These are phyloP conservation scores for Phymanthus crucifer DNA, from an alignment of 92 coral and sea anemone genomes.

Conservation along the genomic window DNA sequence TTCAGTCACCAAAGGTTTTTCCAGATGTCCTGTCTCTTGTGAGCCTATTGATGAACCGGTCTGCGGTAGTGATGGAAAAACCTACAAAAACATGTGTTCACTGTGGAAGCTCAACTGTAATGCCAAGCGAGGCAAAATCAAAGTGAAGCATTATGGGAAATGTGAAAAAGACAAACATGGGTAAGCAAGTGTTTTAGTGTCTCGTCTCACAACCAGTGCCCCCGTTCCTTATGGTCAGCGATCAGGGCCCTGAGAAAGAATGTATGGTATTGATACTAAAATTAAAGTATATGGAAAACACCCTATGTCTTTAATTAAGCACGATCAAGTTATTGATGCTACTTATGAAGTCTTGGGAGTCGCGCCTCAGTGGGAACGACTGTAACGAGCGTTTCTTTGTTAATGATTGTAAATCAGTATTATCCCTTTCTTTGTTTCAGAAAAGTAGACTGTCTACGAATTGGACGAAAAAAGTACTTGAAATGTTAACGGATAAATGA, in stretches of 20 bases:
- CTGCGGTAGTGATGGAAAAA: conserved; percentile 29
- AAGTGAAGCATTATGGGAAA: conserved; percentile 29
- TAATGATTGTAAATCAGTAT: neutral
- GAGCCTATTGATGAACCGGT: conserved; percentile 27
- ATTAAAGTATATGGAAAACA: too few relatives aligned
- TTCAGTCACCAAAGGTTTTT: neutral
- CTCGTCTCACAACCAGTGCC: too few relatives aligned
- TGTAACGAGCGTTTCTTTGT: too few relatives aligned
- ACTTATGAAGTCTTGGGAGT: too few relatives aligned
- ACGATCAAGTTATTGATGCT: too few relatives aligned
- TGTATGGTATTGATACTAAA: too few relatives aligned
- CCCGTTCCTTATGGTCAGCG: too few relatives aligned
- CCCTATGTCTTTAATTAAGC: too few relatives aligned
- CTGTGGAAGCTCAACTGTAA: conserved; percentile 1
- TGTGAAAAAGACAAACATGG: neutral
- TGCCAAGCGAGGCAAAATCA: conserved; percentile 4
- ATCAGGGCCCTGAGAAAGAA: too few relatives aligned
- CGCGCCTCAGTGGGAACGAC: too few relatives aligned
- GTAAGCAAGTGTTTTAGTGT: neutral
- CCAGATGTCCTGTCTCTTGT: conserved; percentile 1
- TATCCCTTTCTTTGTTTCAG: conserved; percentile 10
- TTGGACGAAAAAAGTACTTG: conserved; percentile 30
- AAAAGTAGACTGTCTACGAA: conserved; percentile 24
- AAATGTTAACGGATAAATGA: conserved; percentile 14
- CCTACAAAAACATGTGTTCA: conserved; percentile 22